Percentiles rank a stretch among this genome's conserved stretches.
Evolutionary conservation across 2,888 invertebrate species (phyloP).

Genomic region (Matsumyia berberina): DNA sequence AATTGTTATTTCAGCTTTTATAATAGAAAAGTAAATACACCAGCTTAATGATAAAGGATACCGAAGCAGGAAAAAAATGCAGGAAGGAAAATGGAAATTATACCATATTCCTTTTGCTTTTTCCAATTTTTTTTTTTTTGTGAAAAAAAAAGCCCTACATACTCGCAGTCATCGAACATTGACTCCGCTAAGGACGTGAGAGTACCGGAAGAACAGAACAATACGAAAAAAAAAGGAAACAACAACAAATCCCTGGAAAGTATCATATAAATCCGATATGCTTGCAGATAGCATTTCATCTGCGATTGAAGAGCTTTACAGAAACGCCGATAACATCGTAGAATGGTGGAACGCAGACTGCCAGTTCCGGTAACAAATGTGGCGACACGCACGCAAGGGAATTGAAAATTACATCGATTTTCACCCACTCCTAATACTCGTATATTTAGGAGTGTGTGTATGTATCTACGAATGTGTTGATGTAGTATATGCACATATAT

Average conservation of each 20-base stretch:
- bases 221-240: slow-evolving; percentile 39
- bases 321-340: slow-evolving; percentile 48
- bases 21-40: slow-evolving; percentile 56
- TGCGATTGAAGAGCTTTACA: slow-evolving; percentile 66
- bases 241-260: slow-evolving; percentile 40
- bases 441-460: not conserved
- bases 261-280: slow-evolving; percentile 64
- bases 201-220: slow-evolving; percentile 49
- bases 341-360: slow-evolving; percentile 13
- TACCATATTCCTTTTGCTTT: slow-evolving; percentile 35
- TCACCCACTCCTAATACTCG: not conserved
- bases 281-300: slow-evolving; percentile 68
- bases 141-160: slow-evolving; percentile 27
- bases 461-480: too few relatives aligned
- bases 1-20: slow-evolving; percentile 64
- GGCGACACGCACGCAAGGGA: slow-evolving; percentile 58
- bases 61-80: slow-evolving; percentile 6
- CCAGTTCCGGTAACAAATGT: slow-evolving; percentile 57
- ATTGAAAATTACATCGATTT: slow-evolving; percentile 56
- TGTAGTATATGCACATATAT: too few relatives aligned
- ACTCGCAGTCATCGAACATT: slow-evolving; percentile 41
- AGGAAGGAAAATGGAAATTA: slow-evolving; percentile 52
- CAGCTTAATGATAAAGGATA: slow-evolving; percentile 39
- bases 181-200: slow-evolving; percentile 40
- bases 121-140: slow-evolving; percentile 26